A percentile compares a stretch with the other conserved stretches of the same genome.
These are phyloP conservation scores for Thamnaconus septentrionalis DNA, from an alignment of 2,113 vertebrate genomes.

Conservation along the genomic window DNA sequence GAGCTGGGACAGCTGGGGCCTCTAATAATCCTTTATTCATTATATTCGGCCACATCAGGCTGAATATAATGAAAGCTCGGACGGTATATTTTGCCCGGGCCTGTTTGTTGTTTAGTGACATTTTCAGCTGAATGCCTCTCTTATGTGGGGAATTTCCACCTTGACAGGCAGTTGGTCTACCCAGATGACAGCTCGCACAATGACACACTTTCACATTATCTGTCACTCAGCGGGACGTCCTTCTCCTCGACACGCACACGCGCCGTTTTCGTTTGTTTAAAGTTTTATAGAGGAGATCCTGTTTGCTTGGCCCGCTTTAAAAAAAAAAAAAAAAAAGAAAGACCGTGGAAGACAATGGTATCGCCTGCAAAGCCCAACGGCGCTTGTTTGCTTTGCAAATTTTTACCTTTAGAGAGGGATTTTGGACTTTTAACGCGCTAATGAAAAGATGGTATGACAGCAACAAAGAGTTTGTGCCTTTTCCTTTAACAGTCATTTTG, in stretches of 20 bases:
- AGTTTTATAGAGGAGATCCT: slow-evolving; percentile 21
- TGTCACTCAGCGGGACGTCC: slow-evolving; percentile 59
- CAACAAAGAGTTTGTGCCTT: no score
- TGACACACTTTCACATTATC: slow-evolving; percentile 69
- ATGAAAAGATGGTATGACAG: no score
- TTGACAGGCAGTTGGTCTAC: slow-evolving; percentile 68
- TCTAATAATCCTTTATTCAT: slow-evolving; percentile 53
- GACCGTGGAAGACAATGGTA: slow-evolving; percentile 6
- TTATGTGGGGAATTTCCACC: slow-evolving; percentile 67
- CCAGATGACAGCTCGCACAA: slow-evolving; percentile 66
- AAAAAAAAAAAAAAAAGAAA: slow-evolving; percentile 11
- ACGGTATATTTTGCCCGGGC: slow-evolving; percentile 38
- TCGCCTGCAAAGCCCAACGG: slow-evolving; percentile 19
- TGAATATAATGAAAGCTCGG: slow-evolving; percentile 43
- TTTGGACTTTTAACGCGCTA: no score
- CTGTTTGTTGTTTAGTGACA: slow-evolving; percentile 68
- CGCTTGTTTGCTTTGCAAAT: slow-evolving; percentile 18
- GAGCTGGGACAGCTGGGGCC: slow-evolving; percentile 21
- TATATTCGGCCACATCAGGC: slow-evolving; percentile 22
- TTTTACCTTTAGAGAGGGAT: background rate
- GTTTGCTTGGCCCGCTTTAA: background rate
- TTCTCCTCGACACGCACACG: slow-evolving; percentile 39
- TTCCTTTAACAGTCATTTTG: no score
- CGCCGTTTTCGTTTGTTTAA: slow-evolving; percentile 9
- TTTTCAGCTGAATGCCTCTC: slow-evolving; percentile 65